Evolutionary conservation across 2,888 invertebrate genomes (phyloP).

Genomic region (Molorchus minor): DNA sequence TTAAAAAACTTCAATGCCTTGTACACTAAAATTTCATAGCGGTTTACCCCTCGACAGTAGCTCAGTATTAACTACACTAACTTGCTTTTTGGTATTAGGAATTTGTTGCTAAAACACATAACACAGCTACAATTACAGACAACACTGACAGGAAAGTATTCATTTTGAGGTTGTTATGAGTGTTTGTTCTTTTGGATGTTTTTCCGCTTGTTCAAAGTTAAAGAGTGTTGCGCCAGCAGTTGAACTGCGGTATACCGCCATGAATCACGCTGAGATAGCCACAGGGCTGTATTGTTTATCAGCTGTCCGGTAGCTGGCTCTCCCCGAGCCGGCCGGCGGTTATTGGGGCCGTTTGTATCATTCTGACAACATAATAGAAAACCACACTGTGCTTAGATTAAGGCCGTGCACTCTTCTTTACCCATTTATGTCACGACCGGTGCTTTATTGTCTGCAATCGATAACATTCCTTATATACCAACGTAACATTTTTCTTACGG

Average conservation of each 20-base stretch:
- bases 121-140: too few relatives aligned
- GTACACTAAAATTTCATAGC: too few relatives aligned
- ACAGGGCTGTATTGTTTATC: slow-evolving; percentile 58
- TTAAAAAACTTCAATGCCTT: too few relatives aligned
- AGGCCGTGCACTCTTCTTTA: slow-evolving; percentile 54
- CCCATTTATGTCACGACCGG: slow-evolving; percentile 49
- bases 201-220: slow-evolving; percentile 31
- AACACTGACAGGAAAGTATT: too few relatives aligned
- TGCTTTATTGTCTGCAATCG: slow-evolving; percentile 51
- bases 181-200: too few relatives aligned
- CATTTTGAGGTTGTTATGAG: too few relatives aligned
- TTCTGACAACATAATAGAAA: slow-evolving; percentile 64
- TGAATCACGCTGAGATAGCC: slow-evolving; percentile 51
- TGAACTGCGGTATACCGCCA: slow-evolving; percentile 40
- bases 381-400: slow-evolving; percentile 59
- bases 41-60: too few relatives aligned
- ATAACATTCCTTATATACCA: slow-evolving; percentile 39
- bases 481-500: slow-evolving; percentile 18
- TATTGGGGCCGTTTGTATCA: slow-evolving; percentile 63
- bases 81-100: too few relatives aligned
- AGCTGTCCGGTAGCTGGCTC: slow-evolving; percentile 59
- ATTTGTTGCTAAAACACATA: too few relatives aligned
- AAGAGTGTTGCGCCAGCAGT: slow-evolving; percentile 37
- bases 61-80: too few relatives aligned
- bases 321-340: slow-evolving; percentile 59